phyloP scores from a whole-genome alignment of 2,888 invertebrate species.

The Dolomedes plantarius region DNA sequence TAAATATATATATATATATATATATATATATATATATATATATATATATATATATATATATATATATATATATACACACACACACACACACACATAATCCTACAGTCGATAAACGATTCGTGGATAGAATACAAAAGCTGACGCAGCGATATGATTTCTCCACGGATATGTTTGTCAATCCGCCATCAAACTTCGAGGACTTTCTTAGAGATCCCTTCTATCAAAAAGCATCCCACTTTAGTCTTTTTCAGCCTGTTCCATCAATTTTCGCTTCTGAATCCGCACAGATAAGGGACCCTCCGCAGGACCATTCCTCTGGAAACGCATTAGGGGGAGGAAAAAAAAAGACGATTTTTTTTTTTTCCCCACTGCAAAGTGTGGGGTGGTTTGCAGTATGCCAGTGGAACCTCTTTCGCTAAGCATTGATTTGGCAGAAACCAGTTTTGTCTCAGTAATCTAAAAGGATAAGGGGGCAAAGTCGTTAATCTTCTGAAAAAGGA shows the following conservation, averaged over 20 bases:
- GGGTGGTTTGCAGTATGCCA: background rate
- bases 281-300: background rate
- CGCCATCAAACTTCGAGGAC: background rate
- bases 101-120: too few relatives aligned
- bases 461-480: background rate
- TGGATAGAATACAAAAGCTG: too few relatives aligned
- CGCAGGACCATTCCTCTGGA: background rate
- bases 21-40: too few relatives aligned
- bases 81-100: too few relatives aligned
- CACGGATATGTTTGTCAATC: background rate
- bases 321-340: background rate
- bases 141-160: background rate
- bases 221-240: background rate
- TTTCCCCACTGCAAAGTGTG: background rate
- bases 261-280: constrained; percentile 8
- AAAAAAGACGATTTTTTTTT: background rate
- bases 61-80: too few relatives aligned
- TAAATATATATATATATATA: too few relatives aligned
- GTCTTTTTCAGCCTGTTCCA: background rate
- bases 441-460: constrained; percentile 5
- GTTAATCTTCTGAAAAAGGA: background rate
- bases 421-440: background rate
- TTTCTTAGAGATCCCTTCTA: background rate
- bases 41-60: too few relatives aligned
- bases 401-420: background rate